phyloP scores from a whole-genome alignment of 2,888 invertebrate species.

The Coleophora deauratella region DNA sequence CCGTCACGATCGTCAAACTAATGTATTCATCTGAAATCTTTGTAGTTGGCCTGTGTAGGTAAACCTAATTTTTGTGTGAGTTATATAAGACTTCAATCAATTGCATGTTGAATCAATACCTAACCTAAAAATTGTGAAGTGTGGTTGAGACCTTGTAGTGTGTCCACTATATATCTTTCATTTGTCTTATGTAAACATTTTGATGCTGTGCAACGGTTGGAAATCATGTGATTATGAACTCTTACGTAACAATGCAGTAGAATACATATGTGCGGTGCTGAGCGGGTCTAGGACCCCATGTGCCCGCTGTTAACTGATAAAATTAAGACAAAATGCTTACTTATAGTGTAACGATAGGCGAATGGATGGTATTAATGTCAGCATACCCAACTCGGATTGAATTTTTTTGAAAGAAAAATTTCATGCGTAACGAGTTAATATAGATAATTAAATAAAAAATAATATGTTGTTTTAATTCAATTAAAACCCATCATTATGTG shows the following conservation, averaged over 20 bases:
- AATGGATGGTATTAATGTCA: conserved; percentile 8
- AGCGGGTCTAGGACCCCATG: conserved; percentile 8
- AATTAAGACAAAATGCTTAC: neutral
- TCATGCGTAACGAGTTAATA: conserved; percentile 51
- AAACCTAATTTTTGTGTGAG: conserved; percentile 10
- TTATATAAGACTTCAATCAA: conserved; percentile 20
- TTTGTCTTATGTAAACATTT: conserved; percentile 26
- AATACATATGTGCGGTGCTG: conserved; percentile 25
- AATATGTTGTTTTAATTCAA: conserved; percentile 28
- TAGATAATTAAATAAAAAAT: conserved; percentile 48
- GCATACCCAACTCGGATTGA: conserved; percentile 36
- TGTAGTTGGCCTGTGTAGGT: conserved; percentile 1
- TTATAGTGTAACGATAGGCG: conserved; percentile 1
- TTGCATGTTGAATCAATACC: conserved; percentile 20
- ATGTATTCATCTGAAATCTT: conserved; percentile 17
- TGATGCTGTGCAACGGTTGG: conserved; percentile 40
- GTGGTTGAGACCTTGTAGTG: conserved; percentile 39
- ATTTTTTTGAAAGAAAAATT: conserved; percentile 57
- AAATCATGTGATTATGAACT: conserved; percentile 54
- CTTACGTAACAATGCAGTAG: conserved; percentile 54
- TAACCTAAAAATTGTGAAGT: conserved; percentile 21
- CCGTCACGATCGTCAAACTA: no score
- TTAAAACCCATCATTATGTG: no score
- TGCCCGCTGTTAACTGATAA: conserved; percentile 32
- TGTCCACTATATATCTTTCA: conserved; percentile 6